Evolutionary conservation across 2,797 vertebrate genomes (phyloP).

Genomic region (Pyrocephalus nanus): DNA sequence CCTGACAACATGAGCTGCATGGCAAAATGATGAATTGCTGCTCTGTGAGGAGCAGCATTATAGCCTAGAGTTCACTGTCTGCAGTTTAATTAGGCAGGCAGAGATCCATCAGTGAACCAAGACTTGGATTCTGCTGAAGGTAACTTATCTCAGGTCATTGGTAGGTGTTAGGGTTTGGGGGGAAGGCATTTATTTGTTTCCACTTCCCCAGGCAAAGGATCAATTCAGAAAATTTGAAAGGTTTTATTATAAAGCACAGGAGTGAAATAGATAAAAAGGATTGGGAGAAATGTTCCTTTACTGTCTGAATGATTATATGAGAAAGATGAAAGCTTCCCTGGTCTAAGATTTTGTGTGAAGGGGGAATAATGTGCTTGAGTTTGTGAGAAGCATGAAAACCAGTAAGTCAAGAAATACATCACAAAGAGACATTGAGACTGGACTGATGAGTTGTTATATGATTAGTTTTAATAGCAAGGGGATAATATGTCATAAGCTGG

Average conservation of each 20-base stretch:
- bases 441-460: neutral
- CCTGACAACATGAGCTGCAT: neutral
- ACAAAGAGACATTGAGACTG: neutral
- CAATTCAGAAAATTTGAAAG: neutral
- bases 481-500: neutral
- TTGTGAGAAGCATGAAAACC: neutral
- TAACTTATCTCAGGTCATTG: neutral
- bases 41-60: neutral
- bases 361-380: neutral
- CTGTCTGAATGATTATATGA: neutral
- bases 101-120: neutral
- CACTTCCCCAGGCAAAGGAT: neutral
- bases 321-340: neutral
- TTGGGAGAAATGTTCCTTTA: neutral
- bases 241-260: neutral
- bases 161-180: neutral
- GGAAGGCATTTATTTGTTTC: neutral
- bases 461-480: neutral
- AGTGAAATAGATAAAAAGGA: neutral
- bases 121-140: neutral
- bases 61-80: neutral
- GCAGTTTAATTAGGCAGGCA: neutral
- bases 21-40: slow-evolving; percentile 6
- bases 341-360: neutral
- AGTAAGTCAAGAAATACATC: neutral